Percentiles rank a stretch among this genome's conserved stretches.
These are phyloP conservation scores for Cosmia trapezina DNA, from an alignment of 2,888 invertebrate genomes.

Conservation along the genomic window DNA sequence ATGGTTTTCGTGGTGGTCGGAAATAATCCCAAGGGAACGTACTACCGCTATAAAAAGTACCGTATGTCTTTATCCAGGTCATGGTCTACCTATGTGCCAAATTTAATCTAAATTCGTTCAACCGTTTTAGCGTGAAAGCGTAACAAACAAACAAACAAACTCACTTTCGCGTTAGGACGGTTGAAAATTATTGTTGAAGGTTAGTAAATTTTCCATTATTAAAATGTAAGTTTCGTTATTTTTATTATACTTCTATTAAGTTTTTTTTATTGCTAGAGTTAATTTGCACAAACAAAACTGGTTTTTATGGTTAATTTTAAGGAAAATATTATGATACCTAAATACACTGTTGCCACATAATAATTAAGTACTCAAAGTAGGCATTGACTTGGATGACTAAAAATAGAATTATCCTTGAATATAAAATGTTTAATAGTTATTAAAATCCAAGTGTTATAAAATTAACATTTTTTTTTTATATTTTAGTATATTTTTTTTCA, in stretches of 20 bases:
- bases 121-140: too few species aligned
- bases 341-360: background rate
- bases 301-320: background rate
- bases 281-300: background rate
- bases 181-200: too few species aligned
- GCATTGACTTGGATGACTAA: background rate
- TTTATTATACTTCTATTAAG: background rate
- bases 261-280: background rate
- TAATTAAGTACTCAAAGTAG: background rate
- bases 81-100: too few species aligned
- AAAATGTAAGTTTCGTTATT: background rate
- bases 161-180: too few species aligned
- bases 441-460: background rate
- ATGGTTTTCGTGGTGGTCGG: background rate
- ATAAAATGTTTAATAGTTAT: background rate
- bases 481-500: background rate
- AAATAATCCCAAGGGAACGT: too few species aligned
- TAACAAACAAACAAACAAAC: too few species aligned
- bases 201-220: background rate
- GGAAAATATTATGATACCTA: background rate
- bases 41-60: too few species aligned
- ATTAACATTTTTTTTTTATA: background rate
- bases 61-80: too few species aligned
- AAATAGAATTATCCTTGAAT: conserved; percentile 17
- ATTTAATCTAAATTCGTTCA: too few species aligned